Conservation (phyloP, 2,797 vertebrate species). For the Arctocebus calabarensis region DNA sequence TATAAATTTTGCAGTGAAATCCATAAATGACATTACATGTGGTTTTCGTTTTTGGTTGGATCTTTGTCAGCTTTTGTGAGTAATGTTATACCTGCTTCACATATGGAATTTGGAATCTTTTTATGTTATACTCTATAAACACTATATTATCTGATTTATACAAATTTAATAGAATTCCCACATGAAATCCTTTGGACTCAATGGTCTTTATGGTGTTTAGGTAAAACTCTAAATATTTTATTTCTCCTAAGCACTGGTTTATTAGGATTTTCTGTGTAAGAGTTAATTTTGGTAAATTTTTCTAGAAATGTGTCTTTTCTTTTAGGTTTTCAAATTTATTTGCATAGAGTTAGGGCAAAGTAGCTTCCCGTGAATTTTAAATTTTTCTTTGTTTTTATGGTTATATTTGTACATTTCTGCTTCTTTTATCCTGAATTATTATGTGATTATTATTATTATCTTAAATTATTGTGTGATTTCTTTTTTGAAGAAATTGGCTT, state of each 20-base stretch:
- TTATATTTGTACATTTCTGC: not conserved
- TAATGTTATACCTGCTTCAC: not conserved
- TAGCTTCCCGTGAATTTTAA: not conserved
- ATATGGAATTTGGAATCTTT: not conserved
- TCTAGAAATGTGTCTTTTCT: not conserved
- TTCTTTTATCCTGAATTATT: not conserved
- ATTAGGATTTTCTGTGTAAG: not conserved
- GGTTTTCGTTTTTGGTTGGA: not conserved
- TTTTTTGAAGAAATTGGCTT: not conserved
- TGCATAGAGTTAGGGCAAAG: not conserved
- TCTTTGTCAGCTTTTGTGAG: not conserved
- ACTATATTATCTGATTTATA: not conserved
- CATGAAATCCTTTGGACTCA: not conserved
- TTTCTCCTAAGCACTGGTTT: not conserved
- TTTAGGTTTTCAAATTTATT: not conserved
- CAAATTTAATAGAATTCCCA: not conserved
- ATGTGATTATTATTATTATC: not conserved
- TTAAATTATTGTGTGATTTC: not conserved
- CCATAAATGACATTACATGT: not conserved
- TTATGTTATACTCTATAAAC: not conserved
- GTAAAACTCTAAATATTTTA: not conserved
- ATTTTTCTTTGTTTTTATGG: not conserved
- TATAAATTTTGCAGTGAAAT: not conserved
- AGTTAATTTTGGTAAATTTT: no score
- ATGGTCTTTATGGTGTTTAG: not conserved